A percentile compares a stretch with the other conserved stretches of the same genome.
These are phyloP conservation scores for Eriosoma lanigerum DNA, from an alignment of 1,140 invertebrate genomes.

Conservation along the genomic window DNA sequence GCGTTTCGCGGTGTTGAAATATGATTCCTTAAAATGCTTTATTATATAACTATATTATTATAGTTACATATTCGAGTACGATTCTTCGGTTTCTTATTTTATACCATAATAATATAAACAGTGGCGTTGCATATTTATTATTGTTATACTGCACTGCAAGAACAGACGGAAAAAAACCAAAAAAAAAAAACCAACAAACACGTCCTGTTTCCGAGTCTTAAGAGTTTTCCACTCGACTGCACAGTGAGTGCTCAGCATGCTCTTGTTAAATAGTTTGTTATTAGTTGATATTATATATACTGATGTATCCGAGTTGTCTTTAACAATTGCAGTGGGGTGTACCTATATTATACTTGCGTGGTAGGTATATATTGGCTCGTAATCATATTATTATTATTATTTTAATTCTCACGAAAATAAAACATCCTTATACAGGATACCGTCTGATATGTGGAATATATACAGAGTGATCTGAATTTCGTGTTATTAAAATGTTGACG, in stretches of 20 bases:
- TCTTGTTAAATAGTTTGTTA: not conserved
- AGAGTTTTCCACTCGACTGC: constrained; percentile 39
- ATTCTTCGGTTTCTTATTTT: not conserved
- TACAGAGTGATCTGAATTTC: no score
- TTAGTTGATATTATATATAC: not conserved
- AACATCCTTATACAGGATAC: no score
- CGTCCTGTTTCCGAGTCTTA: constrained; percentile 23
- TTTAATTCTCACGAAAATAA: constrained; percentile 10
- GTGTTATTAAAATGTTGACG: no score
- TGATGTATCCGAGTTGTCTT: not conserved
- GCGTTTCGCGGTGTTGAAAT: not conserved
- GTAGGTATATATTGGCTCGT: not conserved
- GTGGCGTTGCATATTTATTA: not conserved
- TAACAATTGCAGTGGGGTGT: not conserved
- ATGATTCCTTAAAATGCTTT: not conserved
- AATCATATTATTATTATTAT: not conserved
- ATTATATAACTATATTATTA: not conserved
- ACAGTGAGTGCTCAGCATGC: not conserved
- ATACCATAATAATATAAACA: not conserved
- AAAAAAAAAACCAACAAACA: constrained; percentile 29
- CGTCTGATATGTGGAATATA: no score
- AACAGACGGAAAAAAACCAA: not conserved
- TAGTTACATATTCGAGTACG: not conserved
- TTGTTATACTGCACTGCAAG: not conserved
- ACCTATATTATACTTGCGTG: not conserved